Base-by-base conservation (phyloP, 2,888 invertebrate species). In the Cosmia pyralina region DNA sequence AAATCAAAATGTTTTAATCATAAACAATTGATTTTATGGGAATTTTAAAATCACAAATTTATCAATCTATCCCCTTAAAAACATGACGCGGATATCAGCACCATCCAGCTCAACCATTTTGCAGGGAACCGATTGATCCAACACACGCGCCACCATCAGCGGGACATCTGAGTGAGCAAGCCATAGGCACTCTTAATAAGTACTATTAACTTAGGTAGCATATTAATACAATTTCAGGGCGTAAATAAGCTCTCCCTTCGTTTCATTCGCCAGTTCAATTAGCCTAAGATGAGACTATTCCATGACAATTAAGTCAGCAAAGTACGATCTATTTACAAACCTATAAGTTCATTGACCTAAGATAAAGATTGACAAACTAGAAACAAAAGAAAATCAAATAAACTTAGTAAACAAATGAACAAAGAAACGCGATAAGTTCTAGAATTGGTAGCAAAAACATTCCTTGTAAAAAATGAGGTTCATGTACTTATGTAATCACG, bases 341-440 rank as follows among this genome's bases (percentile, higher is more conserved):
- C 10, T 62, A 62, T 11, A 50, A 62, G 75, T 75, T 67, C 55
- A 67, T 50, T 68, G 13, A 17, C 22, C 44, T 28, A 62, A 50
- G 60, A 67, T 75, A 66, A 60, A 60, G 19, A 63, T 19, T 22
- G n/a, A 62, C 0, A 8, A 63, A 57, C 22, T 74, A 64, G 50
- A 46, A 34, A 73, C 19, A 55, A 63, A 53, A 28, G 4, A n/a
- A 34, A 63, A 58, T 50, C 44, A 19, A 44, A 52, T 28, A 5
- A 48, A 34, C 15, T 17, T 28, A 8, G 8, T 28, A 55, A 28
- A 55, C 1, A 28, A 15, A 3, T 7, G 5, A 28, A 55, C 22
- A 15, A 6, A 17, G 1, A 19, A 19, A 19, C 15, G 17, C 28
- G 8, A 28, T 28, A 55, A 8, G 13, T 53, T 73, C 28, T 48